Evolutionary conservation across 1,140 invertebrate genomes (phyloP).

Genomic region (Lysiphlebus fabarum): DNA sequence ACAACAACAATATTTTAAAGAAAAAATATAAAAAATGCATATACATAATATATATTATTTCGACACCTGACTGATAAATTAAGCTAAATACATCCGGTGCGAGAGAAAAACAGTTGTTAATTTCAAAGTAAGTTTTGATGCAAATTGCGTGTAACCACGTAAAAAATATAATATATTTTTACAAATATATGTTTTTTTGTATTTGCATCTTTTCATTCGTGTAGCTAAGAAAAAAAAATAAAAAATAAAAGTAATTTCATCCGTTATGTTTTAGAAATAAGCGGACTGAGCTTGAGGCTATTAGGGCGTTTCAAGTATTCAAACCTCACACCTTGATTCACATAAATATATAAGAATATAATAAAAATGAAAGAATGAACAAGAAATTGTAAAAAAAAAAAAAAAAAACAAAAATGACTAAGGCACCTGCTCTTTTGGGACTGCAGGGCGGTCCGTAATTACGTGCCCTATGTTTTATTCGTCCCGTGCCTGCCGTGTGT

Average conservation of each 20-base stretch:
- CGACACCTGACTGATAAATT: too few species aligned
- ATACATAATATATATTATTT: too few species aligned
- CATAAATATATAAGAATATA: background rate
- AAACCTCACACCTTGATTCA: constrained; percentile 53
- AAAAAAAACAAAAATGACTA: background rate
- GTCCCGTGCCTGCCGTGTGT: constrained; percentile 20
- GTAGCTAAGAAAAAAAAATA: background rate
- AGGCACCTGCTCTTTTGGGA: constrained; percentile 53
- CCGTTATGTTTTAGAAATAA: too few species aligned
- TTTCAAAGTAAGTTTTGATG: too few species aligned
- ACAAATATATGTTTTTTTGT: background rate
- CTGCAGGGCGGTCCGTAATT: constrained; percentile 54
- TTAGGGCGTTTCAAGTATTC: constrained; percentile 53
- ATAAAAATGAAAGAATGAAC: too few species aligned
- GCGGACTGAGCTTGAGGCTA: constrained; percentile 38
- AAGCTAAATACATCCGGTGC: background rate
- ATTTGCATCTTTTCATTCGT: background rate
- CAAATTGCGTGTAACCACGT: background rate
- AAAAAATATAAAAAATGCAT: too few species aligned
- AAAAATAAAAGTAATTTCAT: too few species aligned
- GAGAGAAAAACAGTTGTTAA: too few species aligned
- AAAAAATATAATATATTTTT: background rate
- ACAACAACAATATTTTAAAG: too few species aligned
- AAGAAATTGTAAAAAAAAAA: background rate
- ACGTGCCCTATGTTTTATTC: constrained; percentile 45